Percentiles rank a stretch among this genome's conserved stretches.
phyloP scores from a whole-genome alignment of 2,888 invertebrate species.

The Raillietiella orientalis region DNA sequence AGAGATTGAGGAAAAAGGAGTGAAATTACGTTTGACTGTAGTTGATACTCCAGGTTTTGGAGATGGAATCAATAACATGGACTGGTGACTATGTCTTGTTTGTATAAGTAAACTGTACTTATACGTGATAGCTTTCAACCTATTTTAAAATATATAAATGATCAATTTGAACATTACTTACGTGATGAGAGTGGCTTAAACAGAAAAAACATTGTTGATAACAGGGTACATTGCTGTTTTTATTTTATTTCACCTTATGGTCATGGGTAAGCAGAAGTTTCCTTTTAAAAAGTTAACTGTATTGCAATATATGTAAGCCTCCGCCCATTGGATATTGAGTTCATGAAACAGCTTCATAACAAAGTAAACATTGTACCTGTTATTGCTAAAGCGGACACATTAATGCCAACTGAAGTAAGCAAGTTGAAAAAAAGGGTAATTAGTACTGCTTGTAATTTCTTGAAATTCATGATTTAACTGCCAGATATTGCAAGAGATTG shows the following conservation, averaged over 20 bases:
- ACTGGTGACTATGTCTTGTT: conserved; percentile 15
- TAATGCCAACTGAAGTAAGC: conserved; percentile 66
- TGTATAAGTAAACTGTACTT: conserved; percentile 7
- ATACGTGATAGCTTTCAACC: conserved; percentile 80
- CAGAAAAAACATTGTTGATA: conserved; percentile 80
- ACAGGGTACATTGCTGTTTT: conserved; percentile 87
- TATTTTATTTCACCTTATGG: conserved; percentile 93
- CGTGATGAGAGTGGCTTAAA: conserved; percentile 83
- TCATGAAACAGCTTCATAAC: conserved; percentile 82
- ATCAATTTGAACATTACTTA: conserved; percentile 55
- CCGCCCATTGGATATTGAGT: conserved; percentile 73
- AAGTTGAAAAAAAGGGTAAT: conserved; percentile 44
- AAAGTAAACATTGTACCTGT: conserved; percentile 90
- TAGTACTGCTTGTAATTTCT: conserved; percentile 5
- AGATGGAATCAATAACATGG: conserved; percentile 74
- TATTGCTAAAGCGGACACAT: conserved; percentile 84
- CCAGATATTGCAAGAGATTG: conserved; percentile 61
- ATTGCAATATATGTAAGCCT: conserved; percentile 12
- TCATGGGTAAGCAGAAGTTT: conserved; percentile 35
- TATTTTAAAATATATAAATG: conserved; percentile 85
- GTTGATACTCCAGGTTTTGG: conserved; percentile 91
- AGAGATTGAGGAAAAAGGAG: conserved; percentile 83
- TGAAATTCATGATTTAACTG: background rate
- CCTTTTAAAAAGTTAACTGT: conserved; percentile 1
- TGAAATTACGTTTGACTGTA: conserved; percentile 63